A percentile compares a stretch with the other conserved stretches of the same genome.
Evolutionary conservation across 2,797 vertebrate genomes (phyloP).

Genomic region (Smutsia temminckii): DNA sequence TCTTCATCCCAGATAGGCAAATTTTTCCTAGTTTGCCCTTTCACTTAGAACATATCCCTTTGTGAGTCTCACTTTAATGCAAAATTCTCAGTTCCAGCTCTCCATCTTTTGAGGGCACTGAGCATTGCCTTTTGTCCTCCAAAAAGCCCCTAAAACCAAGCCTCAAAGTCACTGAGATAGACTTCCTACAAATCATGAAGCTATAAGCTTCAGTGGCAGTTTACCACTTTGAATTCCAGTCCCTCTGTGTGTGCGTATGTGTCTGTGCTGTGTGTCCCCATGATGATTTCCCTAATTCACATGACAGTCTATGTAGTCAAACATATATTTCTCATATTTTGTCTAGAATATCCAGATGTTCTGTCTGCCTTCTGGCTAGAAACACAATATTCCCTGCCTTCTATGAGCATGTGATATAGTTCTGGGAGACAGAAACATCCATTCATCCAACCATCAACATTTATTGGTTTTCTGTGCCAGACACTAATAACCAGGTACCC

Average conservation of each 20-base stretch:
- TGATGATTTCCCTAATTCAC: background rate
- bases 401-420: background rate
- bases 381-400: background rate
- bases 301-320: background rate
- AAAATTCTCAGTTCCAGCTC: background rate
- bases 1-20: background rate
- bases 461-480: background rate
- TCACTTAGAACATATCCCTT: background rate
- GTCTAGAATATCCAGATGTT: background rate
- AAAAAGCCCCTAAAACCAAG: background rate
- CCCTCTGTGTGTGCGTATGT: no score
- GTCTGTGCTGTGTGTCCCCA: no score
- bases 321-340: slow-evolving; percentile 15
- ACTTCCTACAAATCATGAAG: background rate
- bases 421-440: background rate
- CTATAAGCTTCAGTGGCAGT: background rate
- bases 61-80: background rate
- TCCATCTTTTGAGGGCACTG: background rate
- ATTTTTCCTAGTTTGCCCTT: background rate
- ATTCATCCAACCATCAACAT: background rate
- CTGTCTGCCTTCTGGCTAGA: slow-evolving; percentile 13
- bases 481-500: background rate
- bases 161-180: background rate
- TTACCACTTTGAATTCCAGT: background rate
- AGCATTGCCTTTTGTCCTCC: background rate